phyloP scores from a whole-genome alignment of 1,140 invertebrate genomes.

The Tenebrio molitor region DNA sequence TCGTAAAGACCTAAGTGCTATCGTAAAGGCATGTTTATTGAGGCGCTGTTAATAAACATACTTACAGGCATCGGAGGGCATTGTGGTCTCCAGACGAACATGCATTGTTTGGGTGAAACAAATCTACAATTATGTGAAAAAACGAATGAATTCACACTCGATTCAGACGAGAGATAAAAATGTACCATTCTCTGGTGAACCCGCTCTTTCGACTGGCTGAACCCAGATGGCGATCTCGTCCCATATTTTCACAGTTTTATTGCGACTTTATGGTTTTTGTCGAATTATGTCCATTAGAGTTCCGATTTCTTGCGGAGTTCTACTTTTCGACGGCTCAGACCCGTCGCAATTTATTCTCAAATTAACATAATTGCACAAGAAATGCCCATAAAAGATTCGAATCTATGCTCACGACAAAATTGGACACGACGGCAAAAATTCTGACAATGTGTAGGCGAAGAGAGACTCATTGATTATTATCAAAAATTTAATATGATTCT shows the following conservation, averaged over 20 bases:
- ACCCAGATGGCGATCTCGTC: too few relatives aligned
- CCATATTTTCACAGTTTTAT: too few relatives aligned
- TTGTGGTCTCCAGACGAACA: too few relatives aligned
- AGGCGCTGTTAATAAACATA: conserved; percentile 12
- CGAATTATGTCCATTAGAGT: not conserved
- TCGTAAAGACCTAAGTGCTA: conserved; percentile 1
- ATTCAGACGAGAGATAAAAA: too few relatives aligned
- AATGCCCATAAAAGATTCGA: conserved; percentile 11
- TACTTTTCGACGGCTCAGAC: not conserved
- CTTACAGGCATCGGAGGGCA: too few relatives aligned
- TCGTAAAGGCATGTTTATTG: conserved; percentile 22
- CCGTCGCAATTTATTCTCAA: conserved; percentile 8
- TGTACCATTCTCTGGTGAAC: not conserved
- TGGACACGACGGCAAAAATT: not conserved
- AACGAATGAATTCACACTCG: too few relatives aligned
- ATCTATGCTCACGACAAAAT: conserved; percentile 8
- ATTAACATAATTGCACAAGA: conserved; percentile 25
- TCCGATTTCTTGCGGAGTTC: not conserved
- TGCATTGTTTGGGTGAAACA: too few relatives aligned
- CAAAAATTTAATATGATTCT: too few relatives aligned
- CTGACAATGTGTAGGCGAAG: too few relatives aligned
- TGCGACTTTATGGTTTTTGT: conserved; percentile 2
- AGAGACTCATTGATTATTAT: too few relatives aligned
- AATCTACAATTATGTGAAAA: too few relatives aligned
- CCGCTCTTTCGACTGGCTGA: not conserved